Conservation (phyloP, 2,113 vertebrate species). For the Pachypanchax playfairii region DNA sequence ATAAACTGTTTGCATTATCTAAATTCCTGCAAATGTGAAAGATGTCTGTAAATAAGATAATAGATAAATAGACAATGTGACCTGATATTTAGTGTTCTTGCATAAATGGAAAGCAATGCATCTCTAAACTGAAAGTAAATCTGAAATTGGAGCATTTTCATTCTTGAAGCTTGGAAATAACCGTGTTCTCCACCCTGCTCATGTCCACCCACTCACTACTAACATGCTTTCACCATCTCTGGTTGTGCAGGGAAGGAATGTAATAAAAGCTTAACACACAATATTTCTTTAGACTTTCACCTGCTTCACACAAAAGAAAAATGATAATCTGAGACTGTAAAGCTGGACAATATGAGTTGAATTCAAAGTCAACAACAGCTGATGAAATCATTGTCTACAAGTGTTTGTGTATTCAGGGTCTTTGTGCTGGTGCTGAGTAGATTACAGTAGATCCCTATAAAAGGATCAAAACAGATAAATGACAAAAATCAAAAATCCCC, state of each 20-base stretch:
- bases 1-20: background rate
- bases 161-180: background rate
- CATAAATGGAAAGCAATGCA: background rate
- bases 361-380: background rate
- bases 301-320: background rate
- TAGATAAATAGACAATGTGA: background rate
- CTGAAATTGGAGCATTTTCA: slow-evolving; percentile 9
- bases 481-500: slow-evolving; percentile 22
- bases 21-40: slow-evolving; percentile 16
- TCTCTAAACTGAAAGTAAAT: background rate
- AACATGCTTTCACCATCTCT: slow-evolving; percentile 28
- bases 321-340: background rate
- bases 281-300: background rate
- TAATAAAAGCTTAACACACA: background rate
- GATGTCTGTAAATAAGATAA: background rate
- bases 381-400: background rate
- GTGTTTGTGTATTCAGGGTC: slow-evolving; percentile 10
- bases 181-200: slow-evolving; percentile 11
- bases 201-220: slow-evolving; percentile 51
- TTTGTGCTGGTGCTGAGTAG: slow-evolving; percentile 20
- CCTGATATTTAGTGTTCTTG: background rate
- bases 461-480: slow-evolving; percentile 36
- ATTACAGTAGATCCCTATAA: slow-evolving; percentile 48
- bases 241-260: background rate
- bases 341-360: background rate